Conservation (phyloP, 2,888 invertebrate species). For the Drosophila phalerata region DNA sequence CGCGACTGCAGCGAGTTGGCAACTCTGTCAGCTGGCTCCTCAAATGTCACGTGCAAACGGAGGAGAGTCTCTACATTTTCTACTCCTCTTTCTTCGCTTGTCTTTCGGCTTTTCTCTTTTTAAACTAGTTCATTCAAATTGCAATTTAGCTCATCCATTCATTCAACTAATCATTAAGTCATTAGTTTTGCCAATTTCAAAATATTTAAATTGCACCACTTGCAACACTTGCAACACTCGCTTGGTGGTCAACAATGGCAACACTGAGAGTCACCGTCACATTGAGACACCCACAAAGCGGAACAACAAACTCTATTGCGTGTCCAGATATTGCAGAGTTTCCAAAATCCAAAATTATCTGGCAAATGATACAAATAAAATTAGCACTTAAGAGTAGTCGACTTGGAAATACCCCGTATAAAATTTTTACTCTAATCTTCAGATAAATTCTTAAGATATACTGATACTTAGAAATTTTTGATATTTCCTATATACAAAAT, state of each 20-base stretch:
- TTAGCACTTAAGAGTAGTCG: background rate
- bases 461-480: too few relatives aligned
- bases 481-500: too few relatives aligned
- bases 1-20: slow-evolving; percentile 28
- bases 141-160: slow-evolving; percentile 35
- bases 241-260: background rate
- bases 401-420: slow-evolving; percentile 10
- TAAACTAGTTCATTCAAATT: slow-evolving; percentile 61
- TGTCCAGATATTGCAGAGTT: slow-evolving; percentile 25
- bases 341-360: slow-evolving; percentile 51
- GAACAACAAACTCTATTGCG: slow-evolving; percentile 28
- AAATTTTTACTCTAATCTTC: background rate
- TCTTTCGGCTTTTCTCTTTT: slow-evolving; percentile 3
- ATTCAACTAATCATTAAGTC: slow-evolving; percentile 40
- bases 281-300: slow-evolving; percentile 35
- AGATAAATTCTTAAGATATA: too few relatives aligned
- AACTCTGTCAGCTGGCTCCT: slow-evolving; percentile 41
- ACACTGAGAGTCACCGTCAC: background rate
- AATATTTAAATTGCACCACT: slow-evolving; percentile 11
- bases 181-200: slow-evolving; percentile 46
- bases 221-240: slow-evolving; percentile 4
- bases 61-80: slow-evolving; percentile 6
- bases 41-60: slow-evolving; percentile 54
- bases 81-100: slow-evolving; percentile 2
- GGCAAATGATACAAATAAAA: slow-evolving; percentile 19